These are phyloP conservation scores for Pterocles burchelli DNA, from an alignment of 2,113 vertebrate genomes.

Conservation along the genomic window DNA sequence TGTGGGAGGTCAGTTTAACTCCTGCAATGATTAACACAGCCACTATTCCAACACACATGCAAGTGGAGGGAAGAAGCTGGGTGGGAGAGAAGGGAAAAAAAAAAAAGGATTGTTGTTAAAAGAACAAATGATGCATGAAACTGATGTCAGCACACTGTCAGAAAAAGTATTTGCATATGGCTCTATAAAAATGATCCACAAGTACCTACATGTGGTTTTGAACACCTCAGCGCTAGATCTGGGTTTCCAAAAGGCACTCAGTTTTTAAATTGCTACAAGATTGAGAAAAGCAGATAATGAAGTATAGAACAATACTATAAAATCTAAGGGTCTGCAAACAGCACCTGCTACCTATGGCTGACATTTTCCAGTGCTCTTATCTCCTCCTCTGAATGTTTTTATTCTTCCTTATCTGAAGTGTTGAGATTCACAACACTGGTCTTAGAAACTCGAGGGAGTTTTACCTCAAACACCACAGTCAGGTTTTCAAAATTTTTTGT, in stretches of 20 bases:
- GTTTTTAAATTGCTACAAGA: not conserved
- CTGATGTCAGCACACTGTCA: not conserved
- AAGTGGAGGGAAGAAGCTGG: not conserved
- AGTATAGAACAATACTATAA: not conserved
- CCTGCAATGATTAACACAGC: not conserved
- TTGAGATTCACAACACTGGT: not conserved
- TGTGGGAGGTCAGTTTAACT: not conserved
- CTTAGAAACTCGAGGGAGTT: not conserved
- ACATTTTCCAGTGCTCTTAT: not conserved
- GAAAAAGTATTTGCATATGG: not conserved
- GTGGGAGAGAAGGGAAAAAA: not conserved
- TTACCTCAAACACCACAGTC: not conserved
- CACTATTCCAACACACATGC: slow-evolving; percentile 10
- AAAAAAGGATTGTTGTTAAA: not conserved
- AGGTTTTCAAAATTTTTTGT: not conserved
- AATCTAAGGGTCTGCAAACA: not conserved
- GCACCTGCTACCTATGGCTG: not conserved
- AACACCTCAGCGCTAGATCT: not conserved
- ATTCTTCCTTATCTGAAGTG: not conserved
- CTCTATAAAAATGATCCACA: not conserved
- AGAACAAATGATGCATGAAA: not conserved
- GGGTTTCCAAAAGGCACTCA: not conserved
- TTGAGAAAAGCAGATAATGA: not conserved
- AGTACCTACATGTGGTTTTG: not conserved
- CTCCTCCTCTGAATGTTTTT: not conserved